phyloP scores from a whole-genome alignment of 2,888 invertebrate genomes.

The Abrostola triplasia region DNA sequence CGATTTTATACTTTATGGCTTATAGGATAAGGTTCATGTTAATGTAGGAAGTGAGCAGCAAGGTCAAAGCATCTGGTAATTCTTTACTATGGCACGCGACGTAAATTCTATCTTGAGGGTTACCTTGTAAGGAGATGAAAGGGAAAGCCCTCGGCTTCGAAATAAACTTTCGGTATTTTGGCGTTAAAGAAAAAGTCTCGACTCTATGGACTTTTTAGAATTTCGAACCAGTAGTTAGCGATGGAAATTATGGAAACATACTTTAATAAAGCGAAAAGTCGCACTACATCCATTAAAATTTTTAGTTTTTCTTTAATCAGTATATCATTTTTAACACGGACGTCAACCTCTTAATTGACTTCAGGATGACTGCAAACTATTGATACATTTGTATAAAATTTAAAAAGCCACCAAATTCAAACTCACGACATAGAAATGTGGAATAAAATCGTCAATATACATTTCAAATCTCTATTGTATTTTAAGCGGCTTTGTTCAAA shows the following conservation, averaged over 20 bases:
- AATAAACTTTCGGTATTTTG: constrained; percentile 45
- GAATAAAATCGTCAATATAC: constrained; percentile 41
- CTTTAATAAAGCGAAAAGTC: too few relatives aligned
- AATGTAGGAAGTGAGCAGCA: background rate
- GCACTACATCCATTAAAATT: too few relatives aligned
- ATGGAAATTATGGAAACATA: background rate
- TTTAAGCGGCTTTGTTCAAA: constrained; percentile 60
- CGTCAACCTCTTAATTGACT: too few relatives aligned
- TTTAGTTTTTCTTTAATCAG: too few relatives aligned
- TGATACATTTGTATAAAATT: constrained; percentile 25
- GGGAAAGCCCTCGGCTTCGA: constrained; percentile 65
- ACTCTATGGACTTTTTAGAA: constrained; percentile 9
- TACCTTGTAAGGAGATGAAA: constrained; percentile 70
- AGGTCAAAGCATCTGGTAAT: constrained; percentile 48
- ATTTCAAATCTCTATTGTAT: constrained; percentile 65
- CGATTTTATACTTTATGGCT: constrained; percentile 9
- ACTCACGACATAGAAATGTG: constrained; percentile 32
- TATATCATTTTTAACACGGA: too few relatives aligned
- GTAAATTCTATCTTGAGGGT: constrained; percentile 69
- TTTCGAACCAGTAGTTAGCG: background rate
- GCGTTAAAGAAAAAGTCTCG: constrained; percentile 21
- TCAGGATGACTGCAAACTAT: background rate
- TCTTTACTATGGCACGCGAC: constrained; percentile 75
- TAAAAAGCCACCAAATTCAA: constrained; percentile 36
- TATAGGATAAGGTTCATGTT: background rate